A percentile compares a stretch with the other conserved stretches of the same genome.
Conservation (phyloP, 2,113 vertebrate genomes). For the Sclerurus mexicanus region DNA sequence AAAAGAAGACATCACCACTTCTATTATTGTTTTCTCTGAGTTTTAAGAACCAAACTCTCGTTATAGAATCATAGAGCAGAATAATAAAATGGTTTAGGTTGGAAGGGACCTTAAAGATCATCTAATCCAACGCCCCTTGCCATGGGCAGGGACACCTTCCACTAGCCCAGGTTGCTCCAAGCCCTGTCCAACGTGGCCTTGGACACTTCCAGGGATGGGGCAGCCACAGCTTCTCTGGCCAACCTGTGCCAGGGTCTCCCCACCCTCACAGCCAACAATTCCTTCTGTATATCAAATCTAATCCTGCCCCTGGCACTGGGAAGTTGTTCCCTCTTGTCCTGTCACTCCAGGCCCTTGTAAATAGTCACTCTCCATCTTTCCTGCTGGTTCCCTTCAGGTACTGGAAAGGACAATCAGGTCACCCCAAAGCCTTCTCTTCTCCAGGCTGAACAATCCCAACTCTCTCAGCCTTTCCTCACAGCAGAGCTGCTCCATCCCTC, state of each 20-base stretch:
- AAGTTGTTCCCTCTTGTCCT: neutral
- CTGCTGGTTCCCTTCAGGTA: neutral
- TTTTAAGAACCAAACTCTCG: neutral
- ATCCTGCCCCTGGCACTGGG: neutral
- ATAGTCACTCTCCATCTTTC: neutral
- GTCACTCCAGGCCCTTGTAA: neutral
- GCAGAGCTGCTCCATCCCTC: neutral
- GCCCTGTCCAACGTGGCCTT: accelerated
- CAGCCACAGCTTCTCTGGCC: neutral
- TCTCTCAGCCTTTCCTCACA: neutral
- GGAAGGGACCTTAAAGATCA: neutral
- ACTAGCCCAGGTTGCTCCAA: accelerated
- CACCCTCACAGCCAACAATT: neutral
- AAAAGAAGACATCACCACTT: neutral
- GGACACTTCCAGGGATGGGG: neutral
- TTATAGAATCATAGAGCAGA: neutral
- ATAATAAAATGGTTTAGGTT: neutral
- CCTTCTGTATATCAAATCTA: neutral
- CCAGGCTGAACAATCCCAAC: neutral
- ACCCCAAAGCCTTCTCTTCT: neutral
- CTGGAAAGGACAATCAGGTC: neutral
- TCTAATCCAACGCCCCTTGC: accelerated
- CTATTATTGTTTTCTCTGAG: neutral
- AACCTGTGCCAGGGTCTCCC: accelerated
- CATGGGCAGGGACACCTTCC: neutral